Evolutionary conservation across 2,888 invertebrate species (phyloP), one percentile per base, ranked within the genome.

Genomic region (Hecatera dysodea): DNA sequence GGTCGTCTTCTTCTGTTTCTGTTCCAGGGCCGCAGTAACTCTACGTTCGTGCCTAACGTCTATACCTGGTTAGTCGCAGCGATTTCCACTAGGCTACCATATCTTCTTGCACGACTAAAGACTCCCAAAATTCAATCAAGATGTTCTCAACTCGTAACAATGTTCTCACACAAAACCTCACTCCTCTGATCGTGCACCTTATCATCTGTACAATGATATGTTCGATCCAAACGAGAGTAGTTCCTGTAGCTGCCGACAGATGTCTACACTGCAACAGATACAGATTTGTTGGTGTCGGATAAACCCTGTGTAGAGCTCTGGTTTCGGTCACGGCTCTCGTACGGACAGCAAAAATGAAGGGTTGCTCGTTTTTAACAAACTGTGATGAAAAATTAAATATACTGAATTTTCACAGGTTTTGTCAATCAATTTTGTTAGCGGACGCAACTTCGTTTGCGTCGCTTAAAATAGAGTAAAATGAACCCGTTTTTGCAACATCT

Each of bases 251-350:
- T 65, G 69, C 74, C 80, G 72, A 86, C 87, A 87, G 87, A 86
- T 86, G 88, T 84, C 79, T 83, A 75, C 83, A 77, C 78, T 81
- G 67, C 72, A 66, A 27, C 71, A 74, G 80, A 82, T 83, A 86
- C 84, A 84, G 87, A 89, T 89, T 87, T 86, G 87, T 87, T 80
- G 82, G 82, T 86, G 86, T 81, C 81, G 86, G 90, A 89, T 92
- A 90, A 88, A 90, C 89, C 90, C 91, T 91, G 91, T 92, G 88
- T 93, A 82, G 92, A 92, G 90, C 90, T 88, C 75, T 78, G 88
- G 89, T 89, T 90, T 91, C 85, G 89, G 90, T 93, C 93, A 93
- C 93, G 91, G 87, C 81, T 85, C 42, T 1, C n/a, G 89, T 90
- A 93, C 68, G 8, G 91, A 82, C 75, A 60, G 88, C 88, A 89